Evolutionary conservation across 2,888 invertebrate species (phyloP).

Genomic region (Drosophila affinis): DNA sequence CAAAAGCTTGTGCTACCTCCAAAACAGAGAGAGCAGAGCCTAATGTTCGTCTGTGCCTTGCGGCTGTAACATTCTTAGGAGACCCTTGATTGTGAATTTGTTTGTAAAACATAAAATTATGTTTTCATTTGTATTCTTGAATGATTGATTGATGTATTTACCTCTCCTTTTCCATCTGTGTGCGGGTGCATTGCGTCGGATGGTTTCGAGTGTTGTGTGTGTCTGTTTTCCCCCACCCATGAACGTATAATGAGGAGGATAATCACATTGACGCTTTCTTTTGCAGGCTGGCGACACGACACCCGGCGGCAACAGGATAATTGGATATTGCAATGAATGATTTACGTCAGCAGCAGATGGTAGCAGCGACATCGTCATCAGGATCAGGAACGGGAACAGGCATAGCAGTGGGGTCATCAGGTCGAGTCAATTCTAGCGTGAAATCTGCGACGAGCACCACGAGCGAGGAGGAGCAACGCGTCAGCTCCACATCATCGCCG

Average conservation of each 20-base stretch:
- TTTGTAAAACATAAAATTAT: too few species aligned
- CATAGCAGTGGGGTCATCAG: slow-evolving; percentile 40
- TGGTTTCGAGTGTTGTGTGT: neutral
- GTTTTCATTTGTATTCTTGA: too few species aligned
- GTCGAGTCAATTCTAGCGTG: slow-evolving; percentile 34
- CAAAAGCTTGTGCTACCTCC: too few species aligned
- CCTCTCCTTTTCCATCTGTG: neutral
- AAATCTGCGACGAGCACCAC: slow-evolving; percentile 32
- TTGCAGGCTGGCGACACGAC: slow-evolving; percentile 51
- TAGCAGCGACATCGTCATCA: slow-evolving; percentile 77
- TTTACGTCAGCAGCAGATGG: slow-evolving; percentile 77
- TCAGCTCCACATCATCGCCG: slow-evolving; percentile 63
- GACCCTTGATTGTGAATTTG: too few species aligned
- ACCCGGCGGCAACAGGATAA: slow-evolving; percentile 62
- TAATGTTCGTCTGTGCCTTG: too few species aligned
- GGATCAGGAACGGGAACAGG: slow-evolving; percentile 51
- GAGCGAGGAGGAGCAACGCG: slow-evolving; percentile 52
- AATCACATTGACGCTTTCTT: neutral
- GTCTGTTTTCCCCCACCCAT: neutral
- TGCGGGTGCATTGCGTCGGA: neutral
- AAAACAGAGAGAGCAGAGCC: too few species aligned
- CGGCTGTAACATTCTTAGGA: too few species aligned
- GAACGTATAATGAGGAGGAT: neutral
- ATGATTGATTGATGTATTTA: neutral
- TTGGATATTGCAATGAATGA: slow-evolving; percentile 72